Evolutionary conservation across 2,113 vertebrate species (phyloP), one percentile per base, ranked within the genome.

Genomic region (Oreocharis arfaki): DNA sequence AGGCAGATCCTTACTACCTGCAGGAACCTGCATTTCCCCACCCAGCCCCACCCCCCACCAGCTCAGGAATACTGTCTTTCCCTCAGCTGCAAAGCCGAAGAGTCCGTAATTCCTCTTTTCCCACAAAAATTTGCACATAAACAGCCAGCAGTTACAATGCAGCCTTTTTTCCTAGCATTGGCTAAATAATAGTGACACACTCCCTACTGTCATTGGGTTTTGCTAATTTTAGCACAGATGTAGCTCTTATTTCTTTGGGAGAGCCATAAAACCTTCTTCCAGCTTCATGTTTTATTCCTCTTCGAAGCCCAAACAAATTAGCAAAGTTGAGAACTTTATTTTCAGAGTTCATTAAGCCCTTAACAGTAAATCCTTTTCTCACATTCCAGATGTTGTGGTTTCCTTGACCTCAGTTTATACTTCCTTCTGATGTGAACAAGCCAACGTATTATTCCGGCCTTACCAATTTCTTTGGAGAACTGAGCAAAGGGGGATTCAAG

Each of bases 221-320:
- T 55, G 55, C 91, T 97, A 93, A 97, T 97, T 97, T 98, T 97
- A 90, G 95, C 83, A 94, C 86, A 76, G 95, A 93, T 89, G 77
- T 90, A 96, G 87, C 65, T 96, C 96, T 96, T 86, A 70, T 86
- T 97, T 95, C 93, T 97, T 96, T 91, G 91, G 96, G 82, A 96
- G 69, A 95, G 93, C 84, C 53, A 83, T 96, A 65, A 91, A 98
- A 95, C 97, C 95, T 94, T 97, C 97, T 97, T 95, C 96, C 97
- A 98, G 96, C 95, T 97, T 97, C n/a, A 28, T 95, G 57, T 97
- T 97, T 97, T 96, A 96, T 96, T 97, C 87, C n/a, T 84, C 90
- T 98, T 97, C 93, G 97, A 98, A 98, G 97, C 96, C 97, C 96
- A 97, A 98, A 97, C 98, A 98, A 98, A 98, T 98, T 96, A 98